Base-by-base conservation (phyloP, 2,888 invertebrate species). In the Andrena dorsata region DNA sequence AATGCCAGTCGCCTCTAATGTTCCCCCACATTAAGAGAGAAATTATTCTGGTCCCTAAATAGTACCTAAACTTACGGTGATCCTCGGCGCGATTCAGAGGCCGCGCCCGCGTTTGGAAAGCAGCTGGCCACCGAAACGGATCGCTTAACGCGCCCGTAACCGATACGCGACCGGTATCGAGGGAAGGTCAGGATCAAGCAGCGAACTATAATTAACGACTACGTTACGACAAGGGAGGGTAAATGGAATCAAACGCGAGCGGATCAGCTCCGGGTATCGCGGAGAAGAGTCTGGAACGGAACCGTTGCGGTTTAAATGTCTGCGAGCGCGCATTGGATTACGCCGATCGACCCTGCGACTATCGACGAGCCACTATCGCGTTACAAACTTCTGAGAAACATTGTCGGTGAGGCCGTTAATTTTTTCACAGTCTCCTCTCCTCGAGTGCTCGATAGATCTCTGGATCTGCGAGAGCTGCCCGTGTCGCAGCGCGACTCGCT, bases 291-390 rank as follows among this genome's bases (percentile, higher is more conserved):
- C n/a, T 60, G 71, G 66, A 78, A 71, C 68, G 23, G 66, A 78
- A 80, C 63, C 72, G 28, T 35, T 80, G 80, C 68, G 80, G 80
- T 80, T 80, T 78, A 35, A 72, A 56, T 71, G 68, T 68, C 79
- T 78, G 41, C 28, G 35, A 63, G 66, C 23, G 4, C 32, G 80
- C 80, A 68, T 80, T 80, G 79, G 56, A 68, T 80, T 80, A 80
- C 80, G 66, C 66, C 47, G 72, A 80, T 78, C 80, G 47, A 72
- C 72, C 78, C 78, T 77, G 70, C 70, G 10, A 80, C 70, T 80
- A n/a, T 78, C 63, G 79, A 78, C 79, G 35, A 47, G 60, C 28
- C 53, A 23, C 80, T 80, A 78, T 80, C 80, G 63, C 61, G 78
- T 80, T 80, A 80, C 80, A 28, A 66, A 56, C 63, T 78, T 72